These are phyloP conservation scores for Drosophila pallidifrons DNA, from an alignment of 1,140 invertebrate genomes.

Conservation along the genomic window DNA sequence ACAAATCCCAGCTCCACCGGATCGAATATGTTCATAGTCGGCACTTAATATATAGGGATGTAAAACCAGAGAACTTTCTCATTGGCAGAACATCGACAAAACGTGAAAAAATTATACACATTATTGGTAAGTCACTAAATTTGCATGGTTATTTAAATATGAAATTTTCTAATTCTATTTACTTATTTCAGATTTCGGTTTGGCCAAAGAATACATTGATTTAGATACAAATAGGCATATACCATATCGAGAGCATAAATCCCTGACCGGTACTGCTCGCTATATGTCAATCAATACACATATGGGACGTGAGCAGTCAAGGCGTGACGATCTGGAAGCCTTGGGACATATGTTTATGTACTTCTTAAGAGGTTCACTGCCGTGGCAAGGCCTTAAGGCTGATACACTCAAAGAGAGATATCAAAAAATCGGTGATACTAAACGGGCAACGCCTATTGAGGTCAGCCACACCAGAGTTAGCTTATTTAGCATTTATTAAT, in stretches of 20 bases:
- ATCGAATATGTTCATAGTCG: slow-evolving; percentile 99
- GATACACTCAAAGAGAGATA: slow-evolving; percentile 99
- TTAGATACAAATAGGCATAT: slow-evolving; percentile 99
- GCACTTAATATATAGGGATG: slow-evolving; percentile 99
- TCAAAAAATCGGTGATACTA: slow-evolving; percentile 99
- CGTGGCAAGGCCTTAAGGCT: slow-evolving; percentile 99
- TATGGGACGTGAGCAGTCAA: slow-evolving; percentile 99
- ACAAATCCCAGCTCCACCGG: slow-evolving; percentile 92
- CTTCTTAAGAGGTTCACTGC: slow-evolving; percentile 98
- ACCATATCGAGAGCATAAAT: slow-evolving; percentile 99
- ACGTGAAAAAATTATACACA: slow-evolving; percentile 99
- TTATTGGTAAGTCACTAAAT: slow-evolving; percentile 91
- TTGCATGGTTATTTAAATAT: neutral
- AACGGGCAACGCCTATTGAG: slow-evolving; percentile 98
- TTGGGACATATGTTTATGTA: slow-evolving; percentile 99
- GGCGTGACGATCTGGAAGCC: slow-evolving; percentile 99
- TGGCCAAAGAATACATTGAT: slow-evolving; percentile 99
- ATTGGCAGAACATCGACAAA: slow-evolving; percentile 99
- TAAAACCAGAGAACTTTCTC: slow-evolving; percentile 99
- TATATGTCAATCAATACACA: slow-evolving; percentile 99
- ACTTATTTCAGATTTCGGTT: slow-evolving; percentile 95
- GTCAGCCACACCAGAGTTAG: slow-evolving; percentile 59
- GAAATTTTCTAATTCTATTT: neutral
- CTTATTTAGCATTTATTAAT: no score
- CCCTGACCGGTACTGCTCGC: slow-evolving; percentile 97